Evolutionary conservation across 2,888 invertebrate species (phyloP).

Genomic region (Crocallis elinguaria): DNA sequence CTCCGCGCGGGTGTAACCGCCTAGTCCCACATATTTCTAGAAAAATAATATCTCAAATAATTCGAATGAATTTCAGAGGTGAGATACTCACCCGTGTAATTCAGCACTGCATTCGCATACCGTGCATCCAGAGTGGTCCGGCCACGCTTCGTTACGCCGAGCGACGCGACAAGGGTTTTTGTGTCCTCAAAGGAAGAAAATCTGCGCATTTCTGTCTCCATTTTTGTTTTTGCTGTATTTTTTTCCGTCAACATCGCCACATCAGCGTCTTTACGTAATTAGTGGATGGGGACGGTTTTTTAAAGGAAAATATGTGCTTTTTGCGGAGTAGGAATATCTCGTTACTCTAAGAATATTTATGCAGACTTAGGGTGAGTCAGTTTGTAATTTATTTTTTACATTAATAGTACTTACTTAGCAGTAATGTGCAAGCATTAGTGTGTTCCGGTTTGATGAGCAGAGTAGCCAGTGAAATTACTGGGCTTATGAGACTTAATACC

Average conservation of each 20-base stretch:
- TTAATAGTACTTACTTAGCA: no score
- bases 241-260: constrained; percentile 46
- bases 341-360: background rate
- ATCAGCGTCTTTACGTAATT: constrained; percentile 48
- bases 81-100: constrained; percentile 23
- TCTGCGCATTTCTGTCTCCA: constrained; percentile 60
- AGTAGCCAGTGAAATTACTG: no score
- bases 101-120: constrained; percentile 39
- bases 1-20: no score
- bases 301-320: constrained; percentile 16
- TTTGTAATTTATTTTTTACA: no score
- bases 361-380: no score
- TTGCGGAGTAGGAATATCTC: background rate
- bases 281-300: constrained; percentile 40
- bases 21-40: no score
- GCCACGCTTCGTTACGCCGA: constrained; percentile 68
- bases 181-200: constrained; percentile 68
- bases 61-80: background rate
- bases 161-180: constrained; percentile 62
- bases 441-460: no score
- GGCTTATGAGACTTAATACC: no score
- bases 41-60: no score
- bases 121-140: constrained; percentile 65
- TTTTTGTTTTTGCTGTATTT: constrained; percentile 41
- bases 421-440: no score